Percentiles rank a stretch among this genome's conserved stretches.
phyloP scores from a whole-genome alignment of 2,113 vertebrate genomes.

The Sisor rabdophorus region DNA sequence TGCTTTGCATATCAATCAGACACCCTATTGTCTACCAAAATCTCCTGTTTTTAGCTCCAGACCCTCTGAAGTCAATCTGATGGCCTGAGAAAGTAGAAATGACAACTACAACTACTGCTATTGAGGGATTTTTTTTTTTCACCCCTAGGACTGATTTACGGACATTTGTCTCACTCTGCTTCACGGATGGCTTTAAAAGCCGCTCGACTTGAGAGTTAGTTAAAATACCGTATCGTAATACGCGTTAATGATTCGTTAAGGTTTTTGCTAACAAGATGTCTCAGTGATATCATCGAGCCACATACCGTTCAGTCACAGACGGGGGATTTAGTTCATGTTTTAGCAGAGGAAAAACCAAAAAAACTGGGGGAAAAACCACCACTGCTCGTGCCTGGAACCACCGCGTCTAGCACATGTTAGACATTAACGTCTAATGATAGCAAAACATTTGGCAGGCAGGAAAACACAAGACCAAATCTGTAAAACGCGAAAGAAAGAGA shows the following conservation, averaged over 20 bases:
- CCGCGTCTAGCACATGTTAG: constrained; percentile 7
- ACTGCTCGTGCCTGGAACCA: not conserved
- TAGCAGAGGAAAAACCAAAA: not conserved
- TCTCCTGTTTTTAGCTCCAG: no score
- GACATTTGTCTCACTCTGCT: not conserved
- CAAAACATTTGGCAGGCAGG: constrained; percentile 2
- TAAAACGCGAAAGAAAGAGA: not conserved
- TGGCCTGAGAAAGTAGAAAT: no score
- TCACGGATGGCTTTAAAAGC: not conserved
- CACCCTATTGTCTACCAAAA: no score
- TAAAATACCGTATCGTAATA: no score
- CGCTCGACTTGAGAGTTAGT: not conserved
- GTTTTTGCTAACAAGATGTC: no score
- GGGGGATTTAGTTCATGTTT: not conserved
- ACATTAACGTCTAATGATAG: constrained; percentile 21
- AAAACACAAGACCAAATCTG: not conserved
- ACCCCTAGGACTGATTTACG: no score
- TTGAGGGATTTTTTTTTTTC: not conserved
- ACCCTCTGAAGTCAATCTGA: no score
- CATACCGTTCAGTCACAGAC: not conserved
- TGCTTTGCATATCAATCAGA: no score
- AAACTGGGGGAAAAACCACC: not conserved
- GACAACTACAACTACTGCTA: no score
- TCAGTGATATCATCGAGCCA: no score
- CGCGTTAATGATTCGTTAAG: no score